A percentile compares a stretch with the other conserved stretches of the same genome.
Evolutionary conservation across 2,888 invertebrate genomes (phyloP).

Genomic region (Leptopilina syphax): DNA sequence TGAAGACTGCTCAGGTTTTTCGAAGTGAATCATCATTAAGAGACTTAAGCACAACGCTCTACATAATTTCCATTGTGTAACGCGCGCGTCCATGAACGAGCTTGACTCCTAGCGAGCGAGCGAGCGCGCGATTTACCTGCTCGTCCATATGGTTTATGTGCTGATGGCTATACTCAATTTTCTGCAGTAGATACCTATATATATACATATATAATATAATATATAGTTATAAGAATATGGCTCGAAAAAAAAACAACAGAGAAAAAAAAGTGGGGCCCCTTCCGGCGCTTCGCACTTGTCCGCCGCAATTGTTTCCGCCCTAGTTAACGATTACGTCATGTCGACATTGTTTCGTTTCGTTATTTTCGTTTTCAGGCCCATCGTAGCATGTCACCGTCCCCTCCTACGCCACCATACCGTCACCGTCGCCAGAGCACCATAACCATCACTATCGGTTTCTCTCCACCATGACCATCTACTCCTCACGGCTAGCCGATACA

Average conservation of each 20-base stretch:
- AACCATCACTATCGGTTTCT: conserved; percentile 42
- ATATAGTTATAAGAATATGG: conserved; percentile 10
- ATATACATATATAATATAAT: no score
- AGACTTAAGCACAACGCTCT: conserved; percentile 28
- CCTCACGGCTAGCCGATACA: neutral
- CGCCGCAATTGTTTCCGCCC: conserved; percentile 76
- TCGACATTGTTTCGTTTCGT: conserved; percentile 75
- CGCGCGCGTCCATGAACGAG: conserved; percentile 35
- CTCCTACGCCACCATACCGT: conserved; percentile 45
- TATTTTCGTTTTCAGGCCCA: conserved; percentile 76
- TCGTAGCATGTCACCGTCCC: conserved; percentile 73
- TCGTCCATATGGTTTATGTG: conserved; percentile 43
- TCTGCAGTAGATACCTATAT: conserved; percentile 33
- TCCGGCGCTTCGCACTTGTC: conserved; percentile 76
- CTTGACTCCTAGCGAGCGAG: neutral
- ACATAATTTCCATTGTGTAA: conserved; percentile 35
- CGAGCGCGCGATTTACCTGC: neutral
- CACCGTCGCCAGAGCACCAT: conserved; percentile 41
- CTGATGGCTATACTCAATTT: conserved; percentile 49
- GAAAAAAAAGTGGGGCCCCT: conserved; percentile 56
- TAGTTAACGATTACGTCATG: conserved; percentile 74
- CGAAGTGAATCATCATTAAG: conserved; percentile 25
- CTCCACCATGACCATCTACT: conserved; percentile 39
- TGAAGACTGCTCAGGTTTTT: conserved; percentile 6
- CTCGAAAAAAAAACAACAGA: neutral